A percentile compares a stretch with the other conserved stretches of the same genome.
Evolutionary conservation across 53 echinoderm and acorn worm genomes (phyloP).

Genomic region (Zoroaster sp.): DNA sequence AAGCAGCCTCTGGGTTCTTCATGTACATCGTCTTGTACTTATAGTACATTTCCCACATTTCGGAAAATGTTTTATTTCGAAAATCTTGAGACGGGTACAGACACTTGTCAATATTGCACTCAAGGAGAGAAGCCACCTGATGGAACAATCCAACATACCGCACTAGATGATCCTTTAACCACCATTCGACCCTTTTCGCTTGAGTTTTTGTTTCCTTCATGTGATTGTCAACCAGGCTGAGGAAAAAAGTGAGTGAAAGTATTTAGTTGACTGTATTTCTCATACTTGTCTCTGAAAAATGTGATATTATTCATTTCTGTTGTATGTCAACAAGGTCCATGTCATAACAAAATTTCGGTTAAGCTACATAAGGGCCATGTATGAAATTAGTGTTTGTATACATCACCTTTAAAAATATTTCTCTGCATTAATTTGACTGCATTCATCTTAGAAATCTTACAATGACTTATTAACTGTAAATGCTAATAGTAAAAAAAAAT

Average conservation of each 20-base stretch:
- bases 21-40: not conserved
- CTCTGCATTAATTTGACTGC: too few species aligned
- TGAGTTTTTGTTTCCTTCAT: too few species aligned
- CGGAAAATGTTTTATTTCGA: not conserved
- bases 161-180: too few species aligned
- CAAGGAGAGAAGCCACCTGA: not conserved
- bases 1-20: not conserved
- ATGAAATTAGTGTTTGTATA: not conserved
- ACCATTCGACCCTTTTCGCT: too few species aligned
- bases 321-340: not conserved
- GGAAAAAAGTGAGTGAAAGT: too few species aligned
- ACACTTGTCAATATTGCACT: not conserved
- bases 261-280: too few species aligned
- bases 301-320: not conserved
- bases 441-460: too few species aligned
- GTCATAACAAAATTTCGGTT: not conserved
- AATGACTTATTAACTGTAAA: too few species aligned
- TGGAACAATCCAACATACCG: not conserved
- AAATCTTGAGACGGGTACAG: not conserved
- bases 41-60: not conserved
- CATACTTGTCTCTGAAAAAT: not conserved
- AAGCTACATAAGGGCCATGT: not conserved
- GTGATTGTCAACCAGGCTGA: too few species aligned
- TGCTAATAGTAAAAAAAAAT: too few species aligned
- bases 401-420: not conserved